Evolutionary conservation across 2,888 invertebrate genomes (phyloP).

Genomic region (Myathropa florea): DNA sequence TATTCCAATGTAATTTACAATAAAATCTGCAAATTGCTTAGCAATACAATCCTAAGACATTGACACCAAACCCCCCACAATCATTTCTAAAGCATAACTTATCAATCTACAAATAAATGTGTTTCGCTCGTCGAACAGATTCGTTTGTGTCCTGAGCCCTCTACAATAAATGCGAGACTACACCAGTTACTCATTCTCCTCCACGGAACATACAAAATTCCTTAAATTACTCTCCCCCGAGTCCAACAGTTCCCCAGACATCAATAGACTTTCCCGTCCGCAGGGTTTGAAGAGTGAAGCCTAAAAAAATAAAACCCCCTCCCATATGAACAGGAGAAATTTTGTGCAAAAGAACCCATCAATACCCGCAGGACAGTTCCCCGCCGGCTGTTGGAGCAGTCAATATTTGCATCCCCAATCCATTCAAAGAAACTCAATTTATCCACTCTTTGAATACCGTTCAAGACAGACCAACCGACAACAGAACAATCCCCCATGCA

Average conservation of each 20-base stretch:
- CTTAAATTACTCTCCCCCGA: background rate
- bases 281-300: background rate
- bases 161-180: too few species aligned
- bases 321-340: background rate
- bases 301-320: background rate
- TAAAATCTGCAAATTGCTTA: too few species aligned
- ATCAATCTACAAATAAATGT: too few species aligned
- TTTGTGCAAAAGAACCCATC: background rate
- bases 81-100: too few species aligned
- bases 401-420: background rate
- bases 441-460: too few species aligned
- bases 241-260: background rate
- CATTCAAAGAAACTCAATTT: background rate
- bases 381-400: background rate
- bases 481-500: slow-evolving; percentile 8
- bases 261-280: background rate
- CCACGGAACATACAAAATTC: background rate
- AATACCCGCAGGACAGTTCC: background rate
- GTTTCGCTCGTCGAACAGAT: too few species aligned
- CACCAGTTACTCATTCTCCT: too few species aligned
- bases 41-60: too few species aligned
- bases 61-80: too few species aligned
- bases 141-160: too few species aligned
- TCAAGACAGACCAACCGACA: background rate
- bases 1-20: too few species aligned